Conservation (phyloP, 2,888 invertebrate genomes). For the Tupiocoris notatus region DNA sequence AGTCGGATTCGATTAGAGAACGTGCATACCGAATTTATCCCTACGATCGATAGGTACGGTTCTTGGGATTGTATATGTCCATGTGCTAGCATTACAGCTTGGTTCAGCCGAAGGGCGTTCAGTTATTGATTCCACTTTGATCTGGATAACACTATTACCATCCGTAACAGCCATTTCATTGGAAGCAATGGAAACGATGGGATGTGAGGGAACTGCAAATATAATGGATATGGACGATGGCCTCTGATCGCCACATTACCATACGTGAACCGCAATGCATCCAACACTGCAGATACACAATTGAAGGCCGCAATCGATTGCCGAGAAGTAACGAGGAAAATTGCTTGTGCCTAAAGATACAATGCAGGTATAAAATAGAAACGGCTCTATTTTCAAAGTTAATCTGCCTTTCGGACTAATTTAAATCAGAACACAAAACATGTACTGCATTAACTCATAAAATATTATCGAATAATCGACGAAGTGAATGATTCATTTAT, state of each 20-base stretch:
- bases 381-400: too few relatives aligned
- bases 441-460: too few relatives aligned
- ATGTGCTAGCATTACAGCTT: not conserved
- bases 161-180: not conserved
- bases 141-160: not conserved
- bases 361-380: too few relatives aligned
- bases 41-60: too few relatives aligned
- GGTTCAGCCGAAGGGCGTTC: not conserved
- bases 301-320: not conserved
- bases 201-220: not conserved
- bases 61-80: too few relatives aligned
- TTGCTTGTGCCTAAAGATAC: not conserved
- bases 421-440: too few relatives aligned
- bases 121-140: not conserved
- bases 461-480: too few relatives aligned
- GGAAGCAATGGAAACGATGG: not conserved
- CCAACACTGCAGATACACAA: not conserved
- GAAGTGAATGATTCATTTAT: too few relatives aligned
- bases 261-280: not conserved
- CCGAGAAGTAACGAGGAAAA: not conserved
- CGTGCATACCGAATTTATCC: too few relatives aligned
- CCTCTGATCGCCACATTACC: not conserved
- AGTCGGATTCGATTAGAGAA: too few relatives aligned
- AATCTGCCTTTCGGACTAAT: too few relatives aligned
- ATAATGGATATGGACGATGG: not conserved